These are phyloP conservation scores for Rafetus swinhoei DNA, from an alignment of 2,113 vertebrate species.

Conservation along the genomic window DNA sequence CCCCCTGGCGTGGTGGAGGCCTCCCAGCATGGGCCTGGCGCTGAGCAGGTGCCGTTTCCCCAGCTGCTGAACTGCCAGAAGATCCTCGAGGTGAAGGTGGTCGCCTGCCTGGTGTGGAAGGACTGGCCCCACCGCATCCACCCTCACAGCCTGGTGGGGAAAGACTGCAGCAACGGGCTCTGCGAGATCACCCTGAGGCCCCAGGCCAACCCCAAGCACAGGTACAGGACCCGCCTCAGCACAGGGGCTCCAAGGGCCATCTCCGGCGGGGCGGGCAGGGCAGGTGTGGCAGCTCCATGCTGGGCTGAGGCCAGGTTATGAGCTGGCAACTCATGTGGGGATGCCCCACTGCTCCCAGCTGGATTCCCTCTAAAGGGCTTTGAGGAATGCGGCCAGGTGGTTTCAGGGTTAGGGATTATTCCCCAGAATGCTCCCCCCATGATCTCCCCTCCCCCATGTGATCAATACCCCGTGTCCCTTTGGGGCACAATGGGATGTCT, in stretches of 20 bases:
- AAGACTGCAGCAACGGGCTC: slow-evolving; percentile 87
- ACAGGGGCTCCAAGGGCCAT: too few species aligned
- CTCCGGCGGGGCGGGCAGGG: too few species aligned
- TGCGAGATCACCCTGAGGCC: slow-evolving; percentile 87
- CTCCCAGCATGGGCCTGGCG: fast-evolving
- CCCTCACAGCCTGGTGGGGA: slow-evolving; percentile 94
- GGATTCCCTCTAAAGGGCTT: background rate
- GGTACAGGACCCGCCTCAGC: slow-evolving; percentile 61
- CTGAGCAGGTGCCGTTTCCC: background rate
- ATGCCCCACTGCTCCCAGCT: background rate
- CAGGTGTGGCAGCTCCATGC: background rate
- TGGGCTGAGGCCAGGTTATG: background rate
- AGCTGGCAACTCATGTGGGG: background rate
- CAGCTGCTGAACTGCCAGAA: slow-evolving; percentile 76
- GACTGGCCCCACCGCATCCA: slow-evolving; percentile 92
- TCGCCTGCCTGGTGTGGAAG: slow-evolving; percentile 91
- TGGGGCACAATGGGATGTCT: background rate
- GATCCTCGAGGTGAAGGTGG: slow-evolving; percentile 85
- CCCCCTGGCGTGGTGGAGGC: background rate
- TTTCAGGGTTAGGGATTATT: background rate
- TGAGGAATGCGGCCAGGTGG: background rate
- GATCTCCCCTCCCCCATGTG: background rate
- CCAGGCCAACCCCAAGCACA: slow-evolving; percentile 82
- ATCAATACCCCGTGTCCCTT: background rate
- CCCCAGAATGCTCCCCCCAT: background rate